Conservation (phyloP, 2,113 vertebrate species). For the Odontesthes bonariensis region DNA sequence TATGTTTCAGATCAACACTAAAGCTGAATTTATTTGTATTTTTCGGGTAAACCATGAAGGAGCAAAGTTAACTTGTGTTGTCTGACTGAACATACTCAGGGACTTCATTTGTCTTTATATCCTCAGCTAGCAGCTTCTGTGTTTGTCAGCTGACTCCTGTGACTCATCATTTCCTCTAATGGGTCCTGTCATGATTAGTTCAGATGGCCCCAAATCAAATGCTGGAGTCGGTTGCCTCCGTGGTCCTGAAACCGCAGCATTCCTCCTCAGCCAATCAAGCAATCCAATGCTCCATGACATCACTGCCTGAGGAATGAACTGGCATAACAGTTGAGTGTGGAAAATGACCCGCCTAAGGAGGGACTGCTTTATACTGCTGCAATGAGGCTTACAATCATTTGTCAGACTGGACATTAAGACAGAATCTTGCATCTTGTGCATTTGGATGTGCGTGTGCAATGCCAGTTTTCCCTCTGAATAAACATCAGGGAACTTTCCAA, state of each 20-base stretch:
- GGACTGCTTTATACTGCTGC: conserved; percentile 49
- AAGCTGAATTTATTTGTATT: background rate
- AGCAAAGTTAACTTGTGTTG: background rate
- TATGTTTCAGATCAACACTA: background rate
- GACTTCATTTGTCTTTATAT: conserved; percentile 5
- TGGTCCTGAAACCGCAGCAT: conserved; percentile 76
- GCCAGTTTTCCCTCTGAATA: conserved; percentile 39
- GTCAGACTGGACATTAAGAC: conserved; percentile 48
- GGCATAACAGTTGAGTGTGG: conserved; percentile 66
- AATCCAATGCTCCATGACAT: conserved; percentile 74
- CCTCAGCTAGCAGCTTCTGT: conserved; percentile 15
- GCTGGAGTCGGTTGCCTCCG: conserved; percentile 32
- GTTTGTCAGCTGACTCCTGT: conserved; percentile 37
- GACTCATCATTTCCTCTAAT: conserved; percentile 52
- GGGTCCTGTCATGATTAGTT: conserved; percentile 24
- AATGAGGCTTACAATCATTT: conserved; percentile 32
- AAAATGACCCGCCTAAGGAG: conserved; percentile 71
- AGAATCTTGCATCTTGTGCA: conserved; percentile 11
- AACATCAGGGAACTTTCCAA: conserved; percentile 41
- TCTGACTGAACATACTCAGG: background rate
- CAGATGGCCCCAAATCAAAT: conserved; percentile 47
- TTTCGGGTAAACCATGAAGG: background rate
- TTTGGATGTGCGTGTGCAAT: background rate
- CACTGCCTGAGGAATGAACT: conserved; percentile 79
- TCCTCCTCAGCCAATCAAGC: conserved; percentile 75